phyloP scores from a whole-genome alignment of 2,888 invertebrate species.

The Exocentrus adspersus region DNA sequence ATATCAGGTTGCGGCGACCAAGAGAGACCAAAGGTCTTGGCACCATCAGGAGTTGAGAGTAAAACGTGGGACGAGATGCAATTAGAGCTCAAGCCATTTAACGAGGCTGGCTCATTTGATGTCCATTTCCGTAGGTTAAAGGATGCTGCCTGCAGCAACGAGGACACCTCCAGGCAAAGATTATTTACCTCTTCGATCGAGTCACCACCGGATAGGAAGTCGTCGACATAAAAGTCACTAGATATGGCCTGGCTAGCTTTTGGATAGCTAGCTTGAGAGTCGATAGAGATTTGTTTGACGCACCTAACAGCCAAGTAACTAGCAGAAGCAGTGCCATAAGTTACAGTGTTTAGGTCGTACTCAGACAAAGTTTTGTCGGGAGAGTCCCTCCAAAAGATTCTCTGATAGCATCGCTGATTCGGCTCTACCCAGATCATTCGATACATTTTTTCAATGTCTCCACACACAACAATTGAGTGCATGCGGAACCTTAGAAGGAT shows the following conservation, averaged over 20 bases:
- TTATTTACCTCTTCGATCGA: constrained; percentile 28
- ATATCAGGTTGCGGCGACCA: constrained; percentile 27
- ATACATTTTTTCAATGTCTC: constrained; percentile 35
- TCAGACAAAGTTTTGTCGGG: constrained; percentile 15
- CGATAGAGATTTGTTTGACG: constrained; percentile 34
- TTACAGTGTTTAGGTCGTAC: constrained; percentile 37
- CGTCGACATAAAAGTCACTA: constrained; percentile 43
- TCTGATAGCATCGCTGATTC: constrained; percentile 20
- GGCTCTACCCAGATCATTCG: constrained; percentile 23
- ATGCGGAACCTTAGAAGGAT: constrained; percentile 20
- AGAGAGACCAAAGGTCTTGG: constrained; percentile 33
- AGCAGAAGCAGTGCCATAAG: constrained; percentile 42
- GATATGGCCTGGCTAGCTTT: constrained; percentile 27
- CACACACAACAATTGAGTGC: constrained; percentile 22
- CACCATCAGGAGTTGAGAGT: no score
- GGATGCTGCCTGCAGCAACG: constrained; percentile 31
- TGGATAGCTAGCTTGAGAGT: constrained; percentile 26
- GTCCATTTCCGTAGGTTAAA: constrained; percentile 37
- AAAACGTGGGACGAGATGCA: no score
- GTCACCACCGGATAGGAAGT: constrained; percentile 33
- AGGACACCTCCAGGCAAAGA: constrained; percentile 32
- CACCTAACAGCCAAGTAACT: constrained; percentile 37
- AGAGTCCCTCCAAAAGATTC: constrained; percentile 30
- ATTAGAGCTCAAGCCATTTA: constrained; percentile 30
- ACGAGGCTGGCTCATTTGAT: constrained; percentile 16